Evolutionary conservation across 2,888 invertebrate species (phyloP).

Genomic region (Ceraclea dissimilis): DNA sequence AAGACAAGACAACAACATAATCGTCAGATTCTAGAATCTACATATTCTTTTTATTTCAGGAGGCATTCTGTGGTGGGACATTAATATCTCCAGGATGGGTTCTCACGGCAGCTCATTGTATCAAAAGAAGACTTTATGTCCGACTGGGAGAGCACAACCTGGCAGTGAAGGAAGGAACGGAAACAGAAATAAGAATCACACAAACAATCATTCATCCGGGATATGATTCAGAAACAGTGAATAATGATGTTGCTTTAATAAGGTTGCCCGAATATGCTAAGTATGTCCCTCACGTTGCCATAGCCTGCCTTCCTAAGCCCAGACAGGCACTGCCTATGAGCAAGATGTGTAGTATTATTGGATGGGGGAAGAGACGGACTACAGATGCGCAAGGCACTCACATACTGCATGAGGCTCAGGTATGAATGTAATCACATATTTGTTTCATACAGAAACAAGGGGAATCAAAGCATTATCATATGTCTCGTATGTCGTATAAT

Average conservation of each 20-base stretch:
- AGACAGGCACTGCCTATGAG: constrained; percentile 56
- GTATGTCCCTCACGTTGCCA: constrained; percentile 9
- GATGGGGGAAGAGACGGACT: constrained; percentile 83
- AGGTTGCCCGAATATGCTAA: constrained; percentile 40
- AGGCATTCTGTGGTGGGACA: constrained; percentile 85
- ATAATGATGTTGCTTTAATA: constrained; percentile 86
- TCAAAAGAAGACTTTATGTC: constrained; percentile 67
- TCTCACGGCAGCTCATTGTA: constrained; percentile 82
- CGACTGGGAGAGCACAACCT: constrained; percentile 83
- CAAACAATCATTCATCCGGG: constrained; percentile 74
- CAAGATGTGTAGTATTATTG: constrained; percentile 75
- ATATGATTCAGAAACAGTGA: constrained; percentile 82
- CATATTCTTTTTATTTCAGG: constrained; percentile 41
- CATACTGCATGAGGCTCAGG: constrained; percentile 79
- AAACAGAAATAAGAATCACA: constrained; percentile 66
- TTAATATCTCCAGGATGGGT: constrained; percentile 76
- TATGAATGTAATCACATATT: constrained; percentile 34
- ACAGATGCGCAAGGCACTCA: constrained; percentile 75
- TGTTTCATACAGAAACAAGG: no score
- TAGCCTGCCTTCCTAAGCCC: constrained; percentile 73
- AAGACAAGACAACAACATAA: no score
- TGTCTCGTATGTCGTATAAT: no score
- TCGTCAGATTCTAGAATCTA: no score
- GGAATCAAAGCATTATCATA: no score
- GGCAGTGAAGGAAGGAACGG: constrained; percentile 63